Base-by-base conservation (phyloP, 2,888 invertebrate species). In the Athrips mouffetella region DNA sequence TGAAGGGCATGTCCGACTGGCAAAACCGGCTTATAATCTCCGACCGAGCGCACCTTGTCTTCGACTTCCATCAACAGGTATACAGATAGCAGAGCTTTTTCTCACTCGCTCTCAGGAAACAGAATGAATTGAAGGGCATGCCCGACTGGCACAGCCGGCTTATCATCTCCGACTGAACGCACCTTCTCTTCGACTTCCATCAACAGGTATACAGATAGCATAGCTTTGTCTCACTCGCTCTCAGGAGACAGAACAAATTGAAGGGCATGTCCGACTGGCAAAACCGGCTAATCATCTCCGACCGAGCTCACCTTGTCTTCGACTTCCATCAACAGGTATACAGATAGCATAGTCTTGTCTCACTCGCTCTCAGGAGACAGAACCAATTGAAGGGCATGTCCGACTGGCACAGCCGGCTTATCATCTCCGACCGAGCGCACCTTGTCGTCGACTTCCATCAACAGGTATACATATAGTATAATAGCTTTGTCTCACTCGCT, bases 341-440 rank as follows among this genome's bases (percentile, higher is more conserved):
- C n/a, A 33, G 13, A 3, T 11, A 2, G n/a, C 27, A 27, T 2
- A 2, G 11, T 11, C 2, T 10, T n/a, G 11, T 11, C 10, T 11
- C n/a, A 29, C 29, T 10, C n/a, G n/a, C n/a, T n/a, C n/a, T n/a
- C n/a, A n/a, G n/a, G 59, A 92, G 93, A 62, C 96, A 97, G 79
- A 98, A 98, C 82, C 97, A 96, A 75, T 91, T 91, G 29, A 97
- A 97, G 73, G 98, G 98, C 15, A 89, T 98, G 70, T 91, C 89
- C 55, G 92, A 93, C 60, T 95, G 96, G 94, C 89, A 94, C 67
- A 89, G 93, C 29, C 90, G 98, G 46, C 90, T 99, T 52, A 91
- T 98, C 57, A 96, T 99, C 59, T 99, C 99, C 0, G 97, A 98
- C 87, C 91, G 98, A 59, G 98, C 99, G 8, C 99, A 99, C 76